Evolutionary conservation across 1,140 invertebrate genomes (phyloP).

Genomic region (Bombus superbus): DNA sequence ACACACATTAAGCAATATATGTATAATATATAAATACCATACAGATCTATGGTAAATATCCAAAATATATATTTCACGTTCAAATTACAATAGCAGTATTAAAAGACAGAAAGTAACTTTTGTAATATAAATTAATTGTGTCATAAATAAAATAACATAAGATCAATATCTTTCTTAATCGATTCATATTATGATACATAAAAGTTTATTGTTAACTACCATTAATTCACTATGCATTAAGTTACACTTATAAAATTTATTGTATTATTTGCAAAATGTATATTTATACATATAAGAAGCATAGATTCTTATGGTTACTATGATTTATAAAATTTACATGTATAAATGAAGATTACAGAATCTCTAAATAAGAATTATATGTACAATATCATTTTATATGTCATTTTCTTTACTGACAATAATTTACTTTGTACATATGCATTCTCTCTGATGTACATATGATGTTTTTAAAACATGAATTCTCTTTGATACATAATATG

Average conservation of each 20-base stretch:
- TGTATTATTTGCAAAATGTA: slow-evolving; percentile 24
- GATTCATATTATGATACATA: slow-evolving; percentile 19
- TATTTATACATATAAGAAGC: slow-evolving; percentile 21
- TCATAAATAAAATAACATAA: slow-evolving; percentile 28
- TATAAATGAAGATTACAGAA: slow-evolving; percentile 10
- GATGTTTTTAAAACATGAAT: background rate
- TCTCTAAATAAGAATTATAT: slow-evolving; percentile 13
- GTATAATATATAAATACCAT: background rate
- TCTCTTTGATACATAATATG: slow-evolving; percentile 16
- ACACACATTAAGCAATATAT: slow-evolving; percentile 2
- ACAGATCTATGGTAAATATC: background rate
- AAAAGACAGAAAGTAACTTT: slow-evolving; percentile 30
- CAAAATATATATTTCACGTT: slow-evolving; percentile 10
- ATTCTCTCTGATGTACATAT: background rate
- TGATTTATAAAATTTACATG: slow-evolving; percentile 19
- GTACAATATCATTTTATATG: background rate
- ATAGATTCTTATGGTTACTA: background rate
- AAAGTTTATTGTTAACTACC: background rate
- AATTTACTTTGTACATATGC: slow-evolving; percentile 35
- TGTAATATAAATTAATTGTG: slow-evolving; percentile 28
- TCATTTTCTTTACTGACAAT: background rate
- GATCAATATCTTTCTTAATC: slow-evolving; percentile 17
- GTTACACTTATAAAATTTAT: slow-evolving; percentile 21
- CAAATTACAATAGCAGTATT: slow-evolving; percentile 42
- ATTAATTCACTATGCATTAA: slow-evolving; percentile 17